Evolutionary conservation across 1,140 invertebrate genomes (phyloP), one percentile per base, ranked within the genome.

Genomic region (Pachypsylla venusta): DNA sequence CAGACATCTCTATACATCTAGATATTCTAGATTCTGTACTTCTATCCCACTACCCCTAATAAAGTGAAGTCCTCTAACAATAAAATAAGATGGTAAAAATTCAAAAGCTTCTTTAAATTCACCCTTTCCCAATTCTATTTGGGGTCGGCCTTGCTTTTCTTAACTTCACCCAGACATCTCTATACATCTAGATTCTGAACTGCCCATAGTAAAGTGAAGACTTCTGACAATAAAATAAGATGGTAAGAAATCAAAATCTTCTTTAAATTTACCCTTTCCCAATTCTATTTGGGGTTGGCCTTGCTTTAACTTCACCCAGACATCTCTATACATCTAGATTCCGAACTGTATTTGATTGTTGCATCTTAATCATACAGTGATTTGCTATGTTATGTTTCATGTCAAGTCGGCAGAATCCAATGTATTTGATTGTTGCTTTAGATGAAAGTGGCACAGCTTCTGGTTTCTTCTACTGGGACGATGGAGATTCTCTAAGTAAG

Each of bases 381-480:
- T 35, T 35, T 12, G 10, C 30, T 35, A 10, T 12, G 10, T 12
- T 14, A 22, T 53, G 13, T 14, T 53, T 22, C 53, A 22, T 53
- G 64, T 64, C 58, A 59, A 77, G 73, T 60, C 75, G 79, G 14
- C 63, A 70, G 57, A 74, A 75, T 60, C 62, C 68, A 22, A 73
- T 79, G 62, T 67, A 67, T 22, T 62, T 81, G 0, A n/a, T 73
- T 2, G 71, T 74, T 22, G 69, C 71, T 19, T 64, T 75, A 12
- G 67, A 76, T 61, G 64, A 68, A 20, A 61, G 65, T 22, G 61
- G 62, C 5, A 61, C 66, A 58, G 76, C 75, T 1, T 20, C 22
- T 27, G 77, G 77, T 26, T 65, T 67, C 40, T 64, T 79, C 1
- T 78, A 70, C 61, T 77, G 74, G 72, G 77, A 79, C 65, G 77